Conservation (phyloP, 2,888 invertebrate species). For the Conchocele bisecta region DNA sequence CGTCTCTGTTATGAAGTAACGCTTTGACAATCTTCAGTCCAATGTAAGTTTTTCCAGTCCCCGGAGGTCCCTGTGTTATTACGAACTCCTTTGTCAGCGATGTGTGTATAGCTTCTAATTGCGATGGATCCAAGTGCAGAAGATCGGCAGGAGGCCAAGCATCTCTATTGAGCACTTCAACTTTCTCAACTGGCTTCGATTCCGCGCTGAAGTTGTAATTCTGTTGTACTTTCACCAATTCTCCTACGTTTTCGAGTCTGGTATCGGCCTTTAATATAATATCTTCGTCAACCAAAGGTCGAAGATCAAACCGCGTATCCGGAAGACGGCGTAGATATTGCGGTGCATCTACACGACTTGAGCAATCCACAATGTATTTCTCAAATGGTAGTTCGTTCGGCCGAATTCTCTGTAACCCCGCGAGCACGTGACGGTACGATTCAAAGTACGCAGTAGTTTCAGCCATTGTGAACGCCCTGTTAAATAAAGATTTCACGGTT, state of each 20-base stretch:
- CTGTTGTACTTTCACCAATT: conserved; percentile 6
- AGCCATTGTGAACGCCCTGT: conserved; percentile 85
- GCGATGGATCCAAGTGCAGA: conserved; percentile 77
- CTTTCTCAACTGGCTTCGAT: conserved; percentile 38
- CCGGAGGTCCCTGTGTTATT: conserved; percentile 88
- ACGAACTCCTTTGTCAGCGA: conserved; percentile 78
- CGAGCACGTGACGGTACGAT: conserved; percentile 90
- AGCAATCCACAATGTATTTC: conserved; percentile 65
- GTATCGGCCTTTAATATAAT: conserved; percentile 47
- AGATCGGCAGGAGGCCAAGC: conserved; percentile 60
- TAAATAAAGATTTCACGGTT: conserved; percentile 28
- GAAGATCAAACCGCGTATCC: conserved; percentile 51
- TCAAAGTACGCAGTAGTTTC: conserved; percentile 92
- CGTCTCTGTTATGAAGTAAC: conserved; percentile 85
- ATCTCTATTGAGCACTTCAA: conserved; percentile 15
- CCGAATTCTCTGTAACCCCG: conserved; percentile 87
- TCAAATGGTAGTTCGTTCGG: conserved; percentile 68
- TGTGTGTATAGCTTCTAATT: conserved; percentile 73
- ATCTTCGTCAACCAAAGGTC: conserved; percentile 64
- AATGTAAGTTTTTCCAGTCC: conserved; percentile 93
- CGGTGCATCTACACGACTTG: conserved; percentile 62
- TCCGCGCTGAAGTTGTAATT: conserved; percentile 33
- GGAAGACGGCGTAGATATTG: conserved; percentile 54
- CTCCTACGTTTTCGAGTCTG: conserved; percentile 38
- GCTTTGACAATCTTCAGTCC: conserved; percentile 88